Conservation (phyloP, 2,113 vertebrate species). For the Caracal caracal region DNA sequence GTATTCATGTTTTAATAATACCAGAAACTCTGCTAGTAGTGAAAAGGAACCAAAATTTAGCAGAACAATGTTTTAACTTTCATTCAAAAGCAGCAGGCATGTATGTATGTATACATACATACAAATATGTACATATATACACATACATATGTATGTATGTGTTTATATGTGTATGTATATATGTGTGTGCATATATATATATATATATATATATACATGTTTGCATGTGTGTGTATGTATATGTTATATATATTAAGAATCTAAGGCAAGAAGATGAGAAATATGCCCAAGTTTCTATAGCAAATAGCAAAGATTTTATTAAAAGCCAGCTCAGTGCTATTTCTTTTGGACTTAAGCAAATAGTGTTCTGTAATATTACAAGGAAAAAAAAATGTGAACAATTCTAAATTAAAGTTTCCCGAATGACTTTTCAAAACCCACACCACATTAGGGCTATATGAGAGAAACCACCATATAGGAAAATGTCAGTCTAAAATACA, state of each 20-base stretch:
- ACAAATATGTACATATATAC: neutral
- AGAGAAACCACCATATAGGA: neutral
- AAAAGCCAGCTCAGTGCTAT: neutral
- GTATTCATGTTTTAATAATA: neutral
- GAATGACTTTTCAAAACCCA: constrained; percentile 14
- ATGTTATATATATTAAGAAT: neutral
- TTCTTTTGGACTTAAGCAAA: neutral
- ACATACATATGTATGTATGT: neutral
- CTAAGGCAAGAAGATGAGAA: neutral
- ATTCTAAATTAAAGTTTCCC: constrained; percentile 34
- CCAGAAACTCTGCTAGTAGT: neutral
- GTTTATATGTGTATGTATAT: neutral
- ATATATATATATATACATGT: neutral
- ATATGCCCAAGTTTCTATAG: neutral
- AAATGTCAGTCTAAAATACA: neutral
- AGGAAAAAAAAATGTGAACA: neutral
- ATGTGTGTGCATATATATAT: neutral
- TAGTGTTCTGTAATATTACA: neutral
- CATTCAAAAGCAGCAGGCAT: neutral
- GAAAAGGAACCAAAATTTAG: neutral
- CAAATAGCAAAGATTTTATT: constrained; percentile 32
- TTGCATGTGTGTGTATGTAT: neutral
- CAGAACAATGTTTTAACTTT: neutral
- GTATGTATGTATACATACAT: neutral
- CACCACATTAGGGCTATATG: neutral